Evolutionary conservation across 2,113 vertebrate genomes (phyloP).

Genomic region (Butorides virescens): DNA sequence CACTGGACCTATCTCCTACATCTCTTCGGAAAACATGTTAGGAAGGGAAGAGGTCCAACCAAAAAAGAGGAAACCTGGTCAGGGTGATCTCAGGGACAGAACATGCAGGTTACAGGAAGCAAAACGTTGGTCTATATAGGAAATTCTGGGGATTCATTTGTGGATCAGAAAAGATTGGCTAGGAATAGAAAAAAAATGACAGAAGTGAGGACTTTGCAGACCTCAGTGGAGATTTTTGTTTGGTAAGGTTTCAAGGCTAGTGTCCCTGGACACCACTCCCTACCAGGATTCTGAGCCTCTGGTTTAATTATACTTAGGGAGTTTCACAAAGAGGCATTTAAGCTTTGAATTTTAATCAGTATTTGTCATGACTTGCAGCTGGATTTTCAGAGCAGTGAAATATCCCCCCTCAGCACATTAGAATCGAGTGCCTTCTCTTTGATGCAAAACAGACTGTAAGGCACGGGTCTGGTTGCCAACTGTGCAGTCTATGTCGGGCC

Average conservation of each 20-base stretch:
- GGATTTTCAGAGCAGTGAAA: conserved; percentile 40
- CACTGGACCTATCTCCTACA: neutral
- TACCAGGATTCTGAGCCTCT: conserved; percentile 78
- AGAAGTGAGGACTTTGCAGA: neutral
- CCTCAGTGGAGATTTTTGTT: conserved; percentile 31
- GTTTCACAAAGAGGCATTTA: conserved; percentile 84
- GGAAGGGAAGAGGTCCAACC: conserved; percentile 39
- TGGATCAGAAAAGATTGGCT: conserved; percentile 3
- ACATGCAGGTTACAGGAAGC: conserved; percentile 31
- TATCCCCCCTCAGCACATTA: conserved; percentile 19
- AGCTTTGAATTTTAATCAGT: conserved; percentile 59
- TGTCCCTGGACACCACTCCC: conserved; percentile 72
- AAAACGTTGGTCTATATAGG: neutral
- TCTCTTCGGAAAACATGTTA: conserved; percentile 4
- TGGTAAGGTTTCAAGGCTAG: conserved; percentile 41
- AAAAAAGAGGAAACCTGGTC: conserved; percentile 67
- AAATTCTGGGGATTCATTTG: neutral
- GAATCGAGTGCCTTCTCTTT: neutral
- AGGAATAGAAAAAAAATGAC: neutral
- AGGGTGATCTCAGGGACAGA: conserved; percentile 67
- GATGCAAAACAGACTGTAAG: conserved; percentile 16
- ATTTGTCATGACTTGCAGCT: conserved; percentile 44
- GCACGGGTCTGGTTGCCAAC: neutral
- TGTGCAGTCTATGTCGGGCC: neutral
- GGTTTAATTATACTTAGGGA: conserved; percentile 73